phyloP scores from a whole-genome alignment of 2,888 invertebrate species.

The Xestia xanthographa region DNA sequence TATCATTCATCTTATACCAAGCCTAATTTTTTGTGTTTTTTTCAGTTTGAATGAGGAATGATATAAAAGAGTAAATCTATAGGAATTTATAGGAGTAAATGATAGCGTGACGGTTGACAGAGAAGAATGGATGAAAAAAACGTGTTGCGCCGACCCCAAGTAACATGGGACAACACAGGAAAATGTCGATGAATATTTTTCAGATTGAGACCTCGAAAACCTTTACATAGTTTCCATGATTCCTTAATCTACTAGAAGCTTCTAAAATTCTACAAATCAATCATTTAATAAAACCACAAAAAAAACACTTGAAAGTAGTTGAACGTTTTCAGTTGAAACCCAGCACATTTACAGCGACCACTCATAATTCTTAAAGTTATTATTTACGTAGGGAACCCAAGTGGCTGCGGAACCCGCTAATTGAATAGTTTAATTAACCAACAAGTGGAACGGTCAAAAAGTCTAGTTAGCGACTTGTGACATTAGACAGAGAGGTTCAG shows the following conservation, averaged over 20 bases:
- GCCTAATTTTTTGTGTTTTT: too few relatives aligned
- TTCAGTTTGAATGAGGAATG: too few relatives aligned
- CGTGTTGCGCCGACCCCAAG: too few relatives aligned
- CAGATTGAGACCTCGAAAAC: neutral
- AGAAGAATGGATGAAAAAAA: too few relatives aligned
- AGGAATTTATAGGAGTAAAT: too few relatives aligned
- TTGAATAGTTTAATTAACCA: constrained; percentile 63
- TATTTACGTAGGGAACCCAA: constrained; percentile 44
- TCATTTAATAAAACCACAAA: neutral
- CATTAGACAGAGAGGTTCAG: neutral
- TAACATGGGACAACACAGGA: too few relatives aligned
- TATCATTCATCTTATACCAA: too few relatives aligned
- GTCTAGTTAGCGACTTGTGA: constrained; percentile 48
- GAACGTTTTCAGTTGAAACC: constrained; percentile 17
- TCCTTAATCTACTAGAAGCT: neutral
- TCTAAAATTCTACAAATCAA: neutral
- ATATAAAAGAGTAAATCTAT: too few relatives aligned
- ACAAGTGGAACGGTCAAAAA: constrained; percentile 61
- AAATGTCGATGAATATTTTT: too few relatives aligned
- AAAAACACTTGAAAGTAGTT: neutral
- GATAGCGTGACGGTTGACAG: too few relatives aligned
- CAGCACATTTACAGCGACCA: constrained; percentile 15
- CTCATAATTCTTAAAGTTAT: constrained; percentile 57
- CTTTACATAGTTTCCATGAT: neutral
- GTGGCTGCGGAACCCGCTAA: constrained; percentile 47